phyloP scores from a whole-genome alignment of 2,113 vertebrate species.

The Lophotis ruficrista region DNA sequence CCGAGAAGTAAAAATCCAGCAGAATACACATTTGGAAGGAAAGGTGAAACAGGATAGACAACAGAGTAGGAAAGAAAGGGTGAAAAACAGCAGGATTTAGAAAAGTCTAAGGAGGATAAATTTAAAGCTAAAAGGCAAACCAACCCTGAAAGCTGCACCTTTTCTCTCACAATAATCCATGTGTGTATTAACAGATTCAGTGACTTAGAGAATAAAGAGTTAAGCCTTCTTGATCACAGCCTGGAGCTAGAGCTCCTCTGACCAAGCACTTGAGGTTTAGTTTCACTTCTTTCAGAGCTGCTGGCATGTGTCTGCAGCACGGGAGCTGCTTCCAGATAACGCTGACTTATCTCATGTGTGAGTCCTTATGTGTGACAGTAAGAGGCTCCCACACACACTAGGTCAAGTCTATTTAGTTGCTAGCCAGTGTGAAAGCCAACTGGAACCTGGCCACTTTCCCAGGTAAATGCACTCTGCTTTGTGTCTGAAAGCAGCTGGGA shows the following conservation, averaged over 20 bases:
- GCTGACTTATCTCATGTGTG: background rate
- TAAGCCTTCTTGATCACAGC: background rate
- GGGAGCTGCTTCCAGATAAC: background rate
- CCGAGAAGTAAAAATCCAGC: background rate
- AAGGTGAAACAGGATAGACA: background rate
- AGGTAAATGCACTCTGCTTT: background rate
- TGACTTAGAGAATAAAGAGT: background rate
- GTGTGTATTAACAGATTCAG: background rate
- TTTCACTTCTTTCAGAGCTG: background rate
- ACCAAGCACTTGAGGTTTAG: background rate
- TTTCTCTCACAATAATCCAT: background rate
- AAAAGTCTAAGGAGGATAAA: background rate
- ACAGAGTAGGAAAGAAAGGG: background rate
- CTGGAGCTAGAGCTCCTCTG: background rate
- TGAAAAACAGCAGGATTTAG: background rate
- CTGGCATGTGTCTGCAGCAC: background rate
- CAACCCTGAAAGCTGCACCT: background rate
- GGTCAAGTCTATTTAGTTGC: background rate
- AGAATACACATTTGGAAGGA: background rate
- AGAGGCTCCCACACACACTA: background rate
- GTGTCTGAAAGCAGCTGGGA: background rate
- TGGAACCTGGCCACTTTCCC: background rate
- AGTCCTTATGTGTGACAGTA: background rate
- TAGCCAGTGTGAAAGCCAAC: background rate
- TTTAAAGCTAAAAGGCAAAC: background rate